These are phyloP conservation scores for Festucalex cinctus DNA, from an alignment of 2,113 vertebrate species.

Conservation along the genomic window DNA sequence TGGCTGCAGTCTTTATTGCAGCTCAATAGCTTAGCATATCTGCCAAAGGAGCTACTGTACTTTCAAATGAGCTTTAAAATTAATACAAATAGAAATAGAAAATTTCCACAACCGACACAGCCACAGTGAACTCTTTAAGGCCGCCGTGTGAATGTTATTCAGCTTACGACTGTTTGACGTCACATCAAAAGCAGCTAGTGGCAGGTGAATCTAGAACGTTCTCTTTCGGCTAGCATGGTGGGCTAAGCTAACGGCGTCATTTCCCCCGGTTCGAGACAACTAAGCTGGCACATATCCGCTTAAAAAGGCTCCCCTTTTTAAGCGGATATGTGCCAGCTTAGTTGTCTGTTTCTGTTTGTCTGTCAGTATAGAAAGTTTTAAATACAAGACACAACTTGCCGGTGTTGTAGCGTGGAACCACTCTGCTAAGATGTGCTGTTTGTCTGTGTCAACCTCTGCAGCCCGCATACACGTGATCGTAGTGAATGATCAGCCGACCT, in stretches of 20 bases:
- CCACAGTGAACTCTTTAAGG: not conserved
- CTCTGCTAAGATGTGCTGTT: not conserved
- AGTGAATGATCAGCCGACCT: conserved; percentile 55
- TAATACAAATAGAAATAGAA: not conserved
- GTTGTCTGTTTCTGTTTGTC: not conserved
- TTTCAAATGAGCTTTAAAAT: not conserved
- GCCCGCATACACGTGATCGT: conserved; percentile 2
- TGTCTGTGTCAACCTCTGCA: conserved; percentile 8
- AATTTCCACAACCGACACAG: not conserved
- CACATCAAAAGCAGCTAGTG: conserved; percentile 13
- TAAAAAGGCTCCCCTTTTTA: no score
- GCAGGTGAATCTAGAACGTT: conserved; percentile 62
- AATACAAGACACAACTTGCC: conserved; percentile 20
- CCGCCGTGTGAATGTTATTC: not conserved
- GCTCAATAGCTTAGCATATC: not conserved
- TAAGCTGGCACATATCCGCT: not conserved
- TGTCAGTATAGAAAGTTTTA: not conserved
- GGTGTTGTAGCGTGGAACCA: not conserved
- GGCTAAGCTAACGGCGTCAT: conserved; percentile 15
- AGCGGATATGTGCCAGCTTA: no score
- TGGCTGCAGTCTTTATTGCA: not conserved
- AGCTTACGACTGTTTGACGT: not conserved
- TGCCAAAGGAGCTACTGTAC: not conserved
- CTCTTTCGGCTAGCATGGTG: conserved; percentile 49
- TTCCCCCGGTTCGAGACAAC: not conserved